These are phyloP conservation scores for Ariopsis seemanni DNA, from an alignment of 2,113 vertebrate species.

Conservation along the genomic window DNA sequence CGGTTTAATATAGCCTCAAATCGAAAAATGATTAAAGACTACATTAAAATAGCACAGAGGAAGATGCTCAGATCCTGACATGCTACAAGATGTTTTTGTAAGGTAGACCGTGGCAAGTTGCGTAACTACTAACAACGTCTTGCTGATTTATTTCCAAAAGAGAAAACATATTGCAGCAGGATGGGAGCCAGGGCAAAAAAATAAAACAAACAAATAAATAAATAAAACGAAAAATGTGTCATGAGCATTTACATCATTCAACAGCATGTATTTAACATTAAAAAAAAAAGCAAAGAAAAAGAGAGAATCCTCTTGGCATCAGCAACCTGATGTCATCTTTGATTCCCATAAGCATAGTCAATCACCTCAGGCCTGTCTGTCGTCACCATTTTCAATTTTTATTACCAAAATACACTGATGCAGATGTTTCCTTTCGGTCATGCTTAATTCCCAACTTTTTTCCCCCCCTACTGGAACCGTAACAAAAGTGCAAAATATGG, in stretches of 20 bases:
- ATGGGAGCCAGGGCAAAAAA: neutral
- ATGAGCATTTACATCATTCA: neutral
- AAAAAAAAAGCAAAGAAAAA: neutral
- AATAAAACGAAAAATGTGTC: neutral
- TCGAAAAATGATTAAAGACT: neutral
- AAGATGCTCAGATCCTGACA: neutral
- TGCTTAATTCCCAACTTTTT: neutral
- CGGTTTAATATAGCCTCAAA: neutral
- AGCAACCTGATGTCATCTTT: neutral
- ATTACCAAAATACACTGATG: neutral
- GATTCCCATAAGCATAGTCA: neutral
- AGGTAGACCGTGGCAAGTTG: neutral
- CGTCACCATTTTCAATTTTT: neutral
- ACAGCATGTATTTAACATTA: neutral
- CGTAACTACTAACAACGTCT: neutral
- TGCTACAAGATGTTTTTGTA: neutral
- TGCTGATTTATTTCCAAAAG: neutral
- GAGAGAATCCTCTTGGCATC: neutral
- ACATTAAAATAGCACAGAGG: neutral
- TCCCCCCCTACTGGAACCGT: neutral
- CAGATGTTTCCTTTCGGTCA: conserved; percentile 13
- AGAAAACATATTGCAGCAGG: neutral
- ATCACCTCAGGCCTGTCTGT: neutral
- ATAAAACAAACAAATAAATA: too few species aligned
- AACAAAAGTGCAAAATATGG: neutral